Evolutionary conservation across 2,797 vertebrate species (phyloP).

Genomic region (Anabacerthia variegaticeps): DNA sequence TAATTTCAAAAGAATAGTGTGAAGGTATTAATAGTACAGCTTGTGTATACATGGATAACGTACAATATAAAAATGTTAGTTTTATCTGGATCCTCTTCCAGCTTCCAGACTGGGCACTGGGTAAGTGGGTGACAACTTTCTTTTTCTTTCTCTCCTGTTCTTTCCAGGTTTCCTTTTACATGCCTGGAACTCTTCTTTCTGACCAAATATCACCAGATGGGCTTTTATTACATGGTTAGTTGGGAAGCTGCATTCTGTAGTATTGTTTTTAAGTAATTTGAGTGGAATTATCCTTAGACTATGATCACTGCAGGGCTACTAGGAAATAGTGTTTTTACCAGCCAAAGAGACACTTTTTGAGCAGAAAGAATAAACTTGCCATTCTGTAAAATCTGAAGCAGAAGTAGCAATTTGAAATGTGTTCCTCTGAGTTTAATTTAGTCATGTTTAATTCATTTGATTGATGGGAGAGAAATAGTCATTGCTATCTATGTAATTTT

Average conservation of each 20-base stretch:
- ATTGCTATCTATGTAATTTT: background rate
- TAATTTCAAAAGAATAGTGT: background rate
- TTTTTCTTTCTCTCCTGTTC: background rate
- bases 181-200: background rate
- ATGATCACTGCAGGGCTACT: background rate
- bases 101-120: background rate
- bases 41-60: accelerated
- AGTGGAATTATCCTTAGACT: background rate
- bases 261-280: background rate
- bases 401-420: background rate
- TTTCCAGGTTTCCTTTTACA: background rate
- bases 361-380: background rate
- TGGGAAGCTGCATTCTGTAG: background rate
- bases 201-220: background rate
- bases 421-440: background rate
- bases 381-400: background rate
- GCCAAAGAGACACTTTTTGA: background rate
- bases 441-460: background rate
- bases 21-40: background rate
- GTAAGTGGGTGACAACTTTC: background rate
- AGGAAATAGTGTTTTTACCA: background rate
- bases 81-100: background rate
- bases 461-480: background rate
- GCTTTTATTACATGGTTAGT: background rate
- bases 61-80: background rate